Conservation (phyloP, 2,113 vertebrate genomes). For the Festucalex cinctus region DNA sequence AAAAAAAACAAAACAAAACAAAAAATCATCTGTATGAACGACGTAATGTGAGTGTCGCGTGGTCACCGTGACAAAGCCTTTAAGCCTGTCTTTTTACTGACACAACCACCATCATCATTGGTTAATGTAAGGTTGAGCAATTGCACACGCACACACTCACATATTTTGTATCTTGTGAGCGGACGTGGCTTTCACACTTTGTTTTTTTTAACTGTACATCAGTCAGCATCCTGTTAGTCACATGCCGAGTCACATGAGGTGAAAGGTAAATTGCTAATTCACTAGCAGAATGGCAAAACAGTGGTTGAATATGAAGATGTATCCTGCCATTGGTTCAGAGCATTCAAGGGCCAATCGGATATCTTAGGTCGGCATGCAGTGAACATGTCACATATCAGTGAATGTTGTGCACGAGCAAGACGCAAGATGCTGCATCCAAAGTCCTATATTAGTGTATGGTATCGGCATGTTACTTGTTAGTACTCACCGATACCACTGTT, state of each 20-base stretch:
- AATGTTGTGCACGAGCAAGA: too few species aligned
- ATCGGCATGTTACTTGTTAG: too few species aligned
- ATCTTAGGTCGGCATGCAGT: too few species aligned
- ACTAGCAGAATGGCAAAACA: neutral
- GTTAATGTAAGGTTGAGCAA: neutral
- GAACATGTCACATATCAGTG: too few species aligned
- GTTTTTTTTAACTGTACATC: conserved; percentile 8
- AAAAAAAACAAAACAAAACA: neutral
- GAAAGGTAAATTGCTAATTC: conserved; percentile 17
- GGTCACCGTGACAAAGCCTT: conserved; percentile 13
- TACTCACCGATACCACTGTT: too few species aligned
- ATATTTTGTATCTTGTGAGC: neutral
- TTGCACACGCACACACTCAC: neutral
- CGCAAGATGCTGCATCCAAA: too few species aligned
- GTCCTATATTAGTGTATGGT: too few species aligned
- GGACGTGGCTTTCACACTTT: conserved; percentile 15
- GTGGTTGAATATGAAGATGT: too few species aligned
- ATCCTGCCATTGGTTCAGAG: too few species aligned
- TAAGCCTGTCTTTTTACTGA: neutral
- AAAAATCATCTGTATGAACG: neutral
- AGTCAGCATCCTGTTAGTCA: conserved; percentile 45
- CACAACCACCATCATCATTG: neutral
- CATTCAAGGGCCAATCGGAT: too few species aligned
- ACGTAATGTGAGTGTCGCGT: neutral
- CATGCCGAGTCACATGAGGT: conserved; percentile 15